Base-by-base conservation (phyloP, 2,797 vertebrate genomes). In the Melanotaenia boesemani region DNA sequence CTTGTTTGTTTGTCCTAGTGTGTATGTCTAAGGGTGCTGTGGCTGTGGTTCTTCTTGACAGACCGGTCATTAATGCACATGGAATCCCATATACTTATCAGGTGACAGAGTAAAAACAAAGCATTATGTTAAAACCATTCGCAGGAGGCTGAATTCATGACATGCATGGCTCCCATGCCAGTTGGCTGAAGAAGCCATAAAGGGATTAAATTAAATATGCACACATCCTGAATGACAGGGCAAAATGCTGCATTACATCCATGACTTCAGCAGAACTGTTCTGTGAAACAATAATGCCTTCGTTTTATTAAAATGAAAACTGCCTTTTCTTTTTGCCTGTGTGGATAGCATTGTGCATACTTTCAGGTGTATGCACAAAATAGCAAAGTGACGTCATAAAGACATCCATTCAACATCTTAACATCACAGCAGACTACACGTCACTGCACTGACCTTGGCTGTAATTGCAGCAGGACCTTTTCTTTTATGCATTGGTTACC, bases 381-480 rank as follows among this genome's bases (percentile, higher is more conserved):
- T 12, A 70, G 67, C 62, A 67, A 18, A 78, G 56, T n/a, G 20
- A 78, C 69, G 75, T 76, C 77, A 83, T 85, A 81, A 83, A 80
- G 74, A 73, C 63, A 55, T 75, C 79, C 56, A 74, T 84, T 89
- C 73, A 74, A 71, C 79, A 68, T 85, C 84, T 80, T 84, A 89
- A 89, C 85, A 87, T 86, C 70, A 80, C 70, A 80, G 82, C 59
- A 82, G 78, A 80, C 77, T 82, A 37, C 83, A 83, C 85, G 75
- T 66, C 65, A 60, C 56, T 77, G 85, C 74, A 32, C 74, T 83
- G 86, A 91, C 88, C 89, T 89, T 91, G 90, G 70, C 81, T 84
- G 76, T 88, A 91, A 93, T 88, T 91, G 86, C 81, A 82, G 76
- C 28, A 74, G 76, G 82, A 89, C 88, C 84, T 91, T 89, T 91